These are phyloP conservation scores for Oenanthe melanoleuca DNA, from an alignment of 2,113 vertebrate species.

Conservation along the genomic window DNA sequence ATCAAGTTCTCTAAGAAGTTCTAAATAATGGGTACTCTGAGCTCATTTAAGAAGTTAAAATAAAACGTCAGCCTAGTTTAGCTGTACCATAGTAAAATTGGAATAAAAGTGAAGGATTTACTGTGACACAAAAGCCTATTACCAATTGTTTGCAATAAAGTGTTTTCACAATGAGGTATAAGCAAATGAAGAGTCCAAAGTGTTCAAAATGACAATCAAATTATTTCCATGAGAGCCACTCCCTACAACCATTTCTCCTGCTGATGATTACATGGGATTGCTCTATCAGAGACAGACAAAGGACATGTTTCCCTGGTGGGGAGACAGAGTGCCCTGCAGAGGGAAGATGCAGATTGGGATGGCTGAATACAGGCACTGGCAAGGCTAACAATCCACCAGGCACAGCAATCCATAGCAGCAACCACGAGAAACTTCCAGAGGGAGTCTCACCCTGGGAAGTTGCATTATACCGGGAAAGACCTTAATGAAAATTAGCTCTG, in stretches of 20 bases:
- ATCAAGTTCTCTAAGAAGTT: not conserved
- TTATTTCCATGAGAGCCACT: not conserved
- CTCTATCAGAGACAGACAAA: slow-evolving; percentile 1
- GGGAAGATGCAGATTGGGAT: not conserved
- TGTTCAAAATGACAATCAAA: not conserved
- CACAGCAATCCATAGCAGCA: not conserved
- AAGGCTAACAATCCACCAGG: not conserved
- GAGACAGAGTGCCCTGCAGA: not conserved
- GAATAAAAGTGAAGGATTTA: not conserved
- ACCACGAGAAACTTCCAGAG: not conserved
- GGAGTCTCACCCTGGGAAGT: not conserved
- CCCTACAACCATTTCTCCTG: not conserved
- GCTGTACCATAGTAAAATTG: not conserved
- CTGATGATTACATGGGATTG: not conserved
- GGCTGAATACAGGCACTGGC: not conserved
- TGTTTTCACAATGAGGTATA: not conserved
- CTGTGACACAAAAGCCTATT: not conserved
- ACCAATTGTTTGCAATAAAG: not conserved
- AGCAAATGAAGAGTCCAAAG: not conserved
- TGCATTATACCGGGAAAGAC: not conserved
- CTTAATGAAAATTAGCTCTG: not conserved
- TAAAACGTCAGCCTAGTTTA: not conserved
- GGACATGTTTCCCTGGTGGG: not conserved
- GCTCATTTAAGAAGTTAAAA: not conserved
- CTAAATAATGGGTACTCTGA: not conserved